phyloP scores from a whole-genome alignment of 2,797 vertebrate species.

The Cuniculus paca region DNA sequence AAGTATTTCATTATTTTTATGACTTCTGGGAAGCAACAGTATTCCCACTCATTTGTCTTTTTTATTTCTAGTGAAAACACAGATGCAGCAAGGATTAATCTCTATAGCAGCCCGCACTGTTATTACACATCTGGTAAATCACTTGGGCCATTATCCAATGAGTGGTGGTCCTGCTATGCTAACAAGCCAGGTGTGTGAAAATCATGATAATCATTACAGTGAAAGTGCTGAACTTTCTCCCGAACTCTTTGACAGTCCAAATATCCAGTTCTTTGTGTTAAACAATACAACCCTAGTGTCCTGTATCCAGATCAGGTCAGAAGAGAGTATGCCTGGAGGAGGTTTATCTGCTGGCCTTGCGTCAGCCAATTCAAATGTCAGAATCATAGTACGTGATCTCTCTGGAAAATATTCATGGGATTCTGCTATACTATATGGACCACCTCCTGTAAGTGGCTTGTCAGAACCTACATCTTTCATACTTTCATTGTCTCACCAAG shows the following conservation, averaged over 20 bases:
- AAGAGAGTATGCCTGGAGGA: conserved; percentile 95
- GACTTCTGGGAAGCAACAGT: conserved; percentile 51
- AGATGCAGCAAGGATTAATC: conserved; percentile 97
- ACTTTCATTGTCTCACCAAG: conserved; percentile 88
- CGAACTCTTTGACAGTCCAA: conserved; percentile 98
- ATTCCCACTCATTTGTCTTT: conserved; percentile 56
- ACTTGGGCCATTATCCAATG: conserved; percentile 98
- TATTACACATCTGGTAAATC: conserved; percentile 98
- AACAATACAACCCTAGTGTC: conserved; percentile 98
- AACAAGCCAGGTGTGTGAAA: conserved; percentile 98
- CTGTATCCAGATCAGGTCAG: conserved; percentile 95
- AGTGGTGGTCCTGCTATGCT: conserved; percentile 98
- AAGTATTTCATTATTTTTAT: conserved; percentile 50
- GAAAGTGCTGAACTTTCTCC: conserved; percentile 96
- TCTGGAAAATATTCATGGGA: conserved; percentile 99
- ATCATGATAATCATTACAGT: conserved; percentile 98
- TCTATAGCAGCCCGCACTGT: conserved; percentile 98
- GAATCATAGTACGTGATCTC: conserved; percentile 97
- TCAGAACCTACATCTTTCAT: conserved; percentile 88
- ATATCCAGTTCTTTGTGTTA: conserved; percentile 98
- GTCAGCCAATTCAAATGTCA: conserved; percentile 95
- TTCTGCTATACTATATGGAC: conserved; percentile 97
- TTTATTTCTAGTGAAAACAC: conserved; percentile 93
- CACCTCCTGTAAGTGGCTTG: conserved; percentile 90
- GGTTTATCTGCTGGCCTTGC: conserved; percentile 96